Base-by-base conservation (phyloP, 1,140 invertebrate species). In the Probaryconus sp. region DNA sequence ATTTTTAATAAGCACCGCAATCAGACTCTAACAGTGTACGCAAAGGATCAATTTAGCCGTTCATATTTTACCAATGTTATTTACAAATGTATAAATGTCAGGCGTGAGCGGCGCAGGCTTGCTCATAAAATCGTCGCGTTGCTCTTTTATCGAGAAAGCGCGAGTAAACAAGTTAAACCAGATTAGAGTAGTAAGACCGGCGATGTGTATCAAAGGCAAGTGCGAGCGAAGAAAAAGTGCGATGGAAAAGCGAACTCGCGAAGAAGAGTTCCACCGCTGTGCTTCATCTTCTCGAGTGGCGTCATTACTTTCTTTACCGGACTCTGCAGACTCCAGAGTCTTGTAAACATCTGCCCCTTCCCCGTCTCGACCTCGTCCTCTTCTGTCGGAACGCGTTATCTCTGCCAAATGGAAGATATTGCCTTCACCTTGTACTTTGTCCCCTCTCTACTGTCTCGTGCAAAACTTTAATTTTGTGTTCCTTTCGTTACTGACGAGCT, bases 281-380 rank as follows among this genome's bases (percentile, higher is more conserved):
- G 81, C 79, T 85, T 85, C 81, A 84, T 86, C 82, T 85, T 81
- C 77, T 78, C 80, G 79, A 84, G 83, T 83, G 76, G 79, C 67
- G 78, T 81, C 76, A 81, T 84, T 86, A 85, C 82, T 85, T 84
- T 79, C 73, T 78, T 86, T 65, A 40, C 72, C 47, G 64, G 73
- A 76, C 68, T n/a, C n/a, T 76, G 70, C 67, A 69, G 68, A 63
- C 67, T 81, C 67, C 64, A 65, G 63, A 67, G 64, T 80, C 80
- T 83, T 83, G 85, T 86, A 86, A 86, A 86, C 83, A 86, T 80
- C 43, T 18, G 37, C 28, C 70, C 26, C 16, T 64, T 38, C 21
- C 31, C 31, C 18, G 51, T 28, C 10, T 18, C 28, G 31, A 3
- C 28, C 9, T 51, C 45, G 14, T 42, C 64, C 31, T 28, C 42